phyloP scores from a whole-genome alignment of 2,888 invertebrate genomes.

The Tachina fera region DNA sequence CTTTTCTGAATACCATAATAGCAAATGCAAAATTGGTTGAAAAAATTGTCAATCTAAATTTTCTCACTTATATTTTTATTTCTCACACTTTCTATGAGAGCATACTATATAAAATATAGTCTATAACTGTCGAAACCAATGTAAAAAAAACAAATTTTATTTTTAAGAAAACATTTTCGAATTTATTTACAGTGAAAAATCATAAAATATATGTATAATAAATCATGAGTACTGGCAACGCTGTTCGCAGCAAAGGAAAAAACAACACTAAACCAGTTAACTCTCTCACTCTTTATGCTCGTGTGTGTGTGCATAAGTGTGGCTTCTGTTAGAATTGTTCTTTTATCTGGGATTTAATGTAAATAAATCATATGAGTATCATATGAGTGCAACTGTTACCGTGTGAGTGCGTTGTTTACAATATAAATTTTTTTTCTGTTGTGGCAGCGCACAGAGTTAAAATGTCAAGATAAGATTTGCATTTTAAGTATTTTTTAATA shows the following conservation, averaged over 20 bases:
- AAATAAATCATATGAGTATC: conserved; percentile 59
- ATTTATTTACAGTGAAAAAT: too few relatives aligned
- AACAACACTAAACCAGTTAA: conserved; percentile 5
- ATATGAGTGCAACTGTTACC: conserved; percentile 17
- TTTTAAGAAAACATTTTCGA: too few relatives aligned
- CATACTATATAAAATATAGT: too few relatives aligned
- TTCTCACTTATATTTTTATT: too few relatives aligned
- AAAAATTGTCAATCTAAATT: too few relatives aligned
- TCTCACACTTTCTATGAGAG: too few relatives aligned
- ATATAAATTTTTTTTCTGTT: conserved; percentile 32
- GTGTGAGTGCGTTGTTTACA: not conserved
- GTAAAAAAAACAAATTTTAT: too few relatives aligned
- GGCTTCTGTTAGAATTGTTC: conserved; percentile 46
- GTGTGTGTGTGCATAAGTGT: not conserved
- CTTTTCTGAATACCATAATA: too few relatives aligned
- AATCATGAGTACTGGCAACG: not conserved
- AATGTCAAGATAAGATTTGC: conserved; percentile 72
- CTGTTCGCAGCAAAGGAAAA: not conserved
- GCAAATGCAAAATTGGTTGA: too few relatives aligned
- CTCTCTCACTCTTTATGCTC: not conserved
- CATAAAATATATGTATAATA: too few relatives aligned
- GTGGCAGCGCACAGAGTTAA: conserved; percentile 63
- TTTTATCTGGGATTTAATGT: conserved; percentile 65
- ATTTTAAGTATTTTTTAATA: conserved; percentile 72
- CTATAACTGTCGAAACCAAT: too few relatives aligned